A percentile compares a stretch with the other conserved stretches of the same genome.
Evolutionary conservation across 2,888 invertebrate species (phyloP).

Genomic region (Tethea ocularis): DNA sequence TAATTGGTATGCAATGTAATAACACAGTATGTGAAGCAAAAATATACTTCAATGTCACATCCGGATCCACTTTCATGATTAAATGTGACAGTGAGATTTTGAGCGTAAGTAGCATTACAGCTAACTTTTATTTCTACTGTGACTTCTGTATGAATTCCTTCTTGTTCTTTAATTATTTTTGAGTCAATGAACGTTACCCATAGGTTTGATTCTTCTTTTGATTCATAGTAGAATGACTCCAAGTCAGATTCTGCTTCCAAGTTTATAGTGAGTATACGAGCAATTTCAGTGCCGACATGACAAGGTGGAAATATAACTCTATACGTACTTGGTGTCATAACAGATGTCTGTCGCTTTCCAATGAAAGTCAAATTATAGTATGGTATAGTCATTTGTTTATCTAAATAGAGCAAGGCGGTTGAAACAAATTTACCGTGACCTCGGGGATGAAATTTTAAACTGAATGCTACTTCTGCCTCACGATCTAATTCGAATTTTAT

Average conservation of each 20-base stretch:
- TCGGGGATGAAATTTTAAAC: conserved; percentile 67
- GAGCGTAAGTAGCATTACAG: conserved; percentile 42
- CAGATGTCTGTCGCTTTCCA: conserved; percentile 57
- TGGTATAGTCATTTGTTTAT: conserved; percentile 65
- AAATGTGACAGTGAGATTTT: conserved; percentile 52
- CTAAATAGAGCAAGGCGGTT: conserved; percentile 66
- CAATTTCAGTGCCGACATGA: conserved; percentile 46
- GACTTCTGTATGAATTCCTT: conserved; percentile 43
- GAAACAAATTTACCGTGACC: conserved; percentile 63
- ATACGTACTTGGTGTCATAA: conserved; percentile 55
- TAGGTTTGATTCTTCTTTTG: conserved; percentile 55
- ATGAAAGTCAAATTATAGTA: conserved; percentile 71
- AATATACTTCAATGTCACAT: conserved; percentile 67
- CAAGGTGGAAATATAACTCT: conserved; percentile 71
- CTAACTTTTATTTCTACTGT: conserved; percentile 52
- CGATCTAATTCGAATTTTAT: conserved; percentile 66
- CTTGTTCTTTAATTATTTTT: conserved; percentile 34
- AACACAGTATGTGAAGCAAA: conserved; percentile 67
- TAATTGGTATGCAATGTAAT: conserved; percentile 62
- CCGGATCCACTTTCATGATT: conserved; percentile 57
- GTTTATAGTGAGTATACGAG: conserved; percentile 48
- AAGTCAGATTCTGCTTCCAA: conserved; percentile 48
- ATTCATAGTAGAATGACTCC: conserved; percentile 52
- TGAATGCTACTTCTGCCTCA: conserved; percentile 43
- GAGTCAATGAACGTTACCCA: conserved; percentile 44